phyloP scores from a whole-genome alignment of 2,797 vertebrate species.

The Hypotaenidia philippensis region DNA sequence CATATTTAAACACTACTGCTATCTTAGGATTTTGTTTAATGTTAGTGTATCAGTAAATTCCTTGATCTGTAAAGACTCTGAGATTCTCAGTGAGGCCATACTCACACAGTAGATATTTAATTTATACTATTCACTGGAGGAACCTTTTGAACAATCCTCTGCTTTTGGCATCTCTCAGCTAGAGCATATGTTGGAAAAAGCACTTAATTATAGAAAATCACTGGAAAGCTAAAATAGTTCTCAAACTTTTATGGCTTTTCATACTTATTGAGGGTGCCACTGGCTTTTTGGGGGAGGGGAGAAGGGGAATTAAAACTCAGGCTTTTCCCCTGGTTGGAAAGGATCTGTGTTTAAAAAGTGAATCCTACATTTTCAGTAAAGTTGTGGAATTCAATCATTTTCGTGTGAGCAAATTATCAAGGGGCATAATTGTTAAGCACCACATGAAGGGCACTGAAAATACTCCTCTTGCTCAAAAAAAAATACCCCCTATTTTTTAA shows the following conservation, averaged over 20 bases:
- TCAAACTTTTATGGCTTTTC: slow-evolving; percentile 59
- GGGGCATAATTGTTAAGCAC: neutral
- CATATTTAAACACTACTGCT: slow-evolving; percentile 53
- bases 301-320: neutral
- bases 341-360: neutral
- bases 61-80: slow-evolving; percentile 47
- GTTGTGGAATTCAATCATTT: neutral
- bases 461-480: neutral
- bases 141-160: slow-evolving; percentile 47
- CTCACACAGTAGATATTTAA: slow-evolving; percentile 59
- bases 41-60: slow-evolving; percentile 39
- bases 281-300: slow-evolving; percentile 12
- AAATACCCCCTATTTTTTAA: neutral
- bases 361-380: neutral
- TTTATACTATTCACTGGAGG: slow-evolving; percentile 56
- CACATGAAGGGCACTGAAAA: neutral
- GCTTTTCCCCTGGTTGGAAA: neutral
- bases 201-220: slow-evolving; percentile 73
- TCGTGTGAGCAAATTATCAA: neutral
- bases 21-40: slow-evolving; percentile 55
- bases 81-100: slow-evolving; percentile 43
- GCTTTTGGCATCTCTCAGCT: slow-evolving; percentile 64
- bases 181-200: slow-evolving; percentile 60
- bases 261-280: slow-evolving; percentile 18
- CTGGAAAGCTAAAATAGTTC: slow-evolving; percentile 74